phyloP scores from a whole-genome alignment of 2,113 vertebrate genomes.

The Upupa epops region DNA sequence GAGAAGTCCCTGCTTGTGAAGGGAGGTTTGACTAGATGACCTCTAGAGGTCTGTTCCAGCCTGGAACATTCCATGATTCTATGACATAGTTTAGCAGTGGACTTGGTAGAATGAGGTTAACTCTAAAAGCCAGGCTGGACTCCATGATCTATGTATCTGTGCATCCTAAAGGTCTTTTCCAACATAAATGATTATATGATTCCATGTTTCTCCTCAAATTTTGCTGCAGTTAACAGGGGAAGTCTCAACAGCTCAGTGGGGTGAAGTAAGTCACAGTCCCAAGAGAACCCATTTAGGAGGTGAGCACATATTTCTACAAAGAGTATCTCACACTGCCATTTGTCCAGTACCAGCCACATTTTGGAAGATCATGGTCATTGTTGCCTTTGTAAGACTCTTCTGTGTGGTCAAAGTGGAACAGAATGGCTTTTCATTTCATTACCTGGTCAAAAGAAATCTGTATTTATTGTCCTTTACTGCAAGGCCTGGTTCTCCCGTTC shows the following conservation, averaged over 20 bases:
- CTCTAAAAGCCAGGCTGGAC: no score
- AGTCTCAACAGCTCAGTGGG: neutral
- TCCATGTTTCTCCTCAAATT: accelerated
- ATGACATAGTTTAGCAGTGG: no score
- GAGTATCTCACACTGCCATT: neutral
- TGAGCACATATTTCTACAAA: neutral
- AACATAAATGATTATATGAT: no score
- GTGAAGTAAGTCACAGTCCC: neutral
- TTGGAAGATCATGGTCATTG: neutral
- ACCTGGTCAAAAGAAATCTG: neutral
- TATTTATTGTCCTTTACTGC: neutral
- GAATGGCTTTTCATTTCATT: neutral
- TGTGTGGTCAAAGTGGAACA: neutral
- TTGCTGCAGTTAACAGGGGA: neutral
- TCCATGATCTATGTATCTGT: no score
- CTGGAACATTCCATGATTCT: no score
- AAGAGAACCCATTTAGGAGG: neutral
- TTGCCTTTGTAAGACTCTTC: neutral
- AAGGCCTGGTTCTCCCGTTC: neutral
- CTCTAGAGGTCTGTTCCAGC: no score
- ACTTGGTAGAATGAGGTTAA: no score
- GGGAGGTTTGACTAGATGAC: no score
- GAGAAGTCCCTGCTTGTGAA: no score
- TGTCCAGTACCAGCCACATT: neutral
- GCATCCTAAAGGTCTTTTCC: no score